These are phyloP conservation scores for Harpegnathos saltator DNA, from an alignment of 1,140 invertebrate genomes.

Conservation along the genomic window DNA sequence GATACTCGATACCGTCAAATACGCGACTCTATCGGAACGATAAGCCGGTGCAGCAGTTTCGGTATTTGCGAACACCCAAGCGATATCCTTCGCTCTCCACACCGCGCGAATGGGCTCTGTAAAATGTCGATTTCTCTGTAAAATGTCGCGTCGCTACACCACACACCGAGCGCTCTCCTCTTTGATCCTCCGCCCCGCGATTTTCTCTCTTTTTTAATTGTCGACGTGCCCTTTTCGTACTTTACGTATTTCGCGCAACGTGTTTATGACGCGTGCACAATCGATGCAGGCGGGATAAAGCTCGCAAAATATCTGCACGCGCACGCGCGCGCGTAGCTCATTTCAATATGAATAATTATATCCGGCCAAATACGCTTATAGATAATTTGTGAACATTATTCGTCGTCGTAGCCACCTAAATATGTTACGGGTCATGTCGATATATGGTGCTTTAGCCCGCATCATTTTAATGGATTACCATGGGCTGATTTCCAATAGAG, in stretches of 20 bases:
- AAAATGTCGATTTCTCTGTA: no score
- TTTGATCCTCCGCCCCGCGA: no score
- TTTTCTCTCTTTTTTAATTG: background rate
- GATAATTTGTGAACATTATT: slow-evolving; percentile 41
- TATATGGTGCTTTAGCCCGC: slow-evolving; percentile 45
- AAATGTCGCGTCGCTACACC: no score
- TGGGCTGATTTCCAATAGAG: slow-evolving; percentile 53
- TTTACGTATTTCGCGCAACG: background rate
- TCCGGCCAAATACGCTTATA: slow-evolving; percentile 17
- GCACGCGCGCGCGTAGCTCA: background rate
- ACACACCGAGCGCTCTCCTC: no score
- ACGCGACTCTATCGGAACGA: no score
- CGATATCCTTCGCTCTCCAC: no score
- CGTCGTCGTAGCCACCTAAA: slow-evolving; percentile 25
- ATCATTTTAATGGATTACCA: slow-evolving; percentile 56
- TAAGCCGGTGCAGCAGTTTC: no score
- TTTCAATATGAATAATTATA: slow-evolving; percentile 16
- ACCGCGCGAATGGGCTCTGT: no score
- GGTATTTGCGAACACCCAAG: no score
- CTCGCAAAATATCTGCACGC: slow-evolving; percentile 26
- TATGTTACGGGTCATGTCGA: slow-evolving; percentile 11
- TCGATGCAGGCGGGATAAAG: slow-evolving; percentile 8
- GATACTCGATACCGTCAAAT: no score
- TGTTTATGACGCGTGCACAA: slow-evolving; percentile 1
- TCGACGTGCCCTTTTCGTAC: background rate